These are phyloP conservation scores for Cheumatopsyche charites DNA, from an alignment of 1,140 invertebrate species.

Conservation along the genomic window DNA sequence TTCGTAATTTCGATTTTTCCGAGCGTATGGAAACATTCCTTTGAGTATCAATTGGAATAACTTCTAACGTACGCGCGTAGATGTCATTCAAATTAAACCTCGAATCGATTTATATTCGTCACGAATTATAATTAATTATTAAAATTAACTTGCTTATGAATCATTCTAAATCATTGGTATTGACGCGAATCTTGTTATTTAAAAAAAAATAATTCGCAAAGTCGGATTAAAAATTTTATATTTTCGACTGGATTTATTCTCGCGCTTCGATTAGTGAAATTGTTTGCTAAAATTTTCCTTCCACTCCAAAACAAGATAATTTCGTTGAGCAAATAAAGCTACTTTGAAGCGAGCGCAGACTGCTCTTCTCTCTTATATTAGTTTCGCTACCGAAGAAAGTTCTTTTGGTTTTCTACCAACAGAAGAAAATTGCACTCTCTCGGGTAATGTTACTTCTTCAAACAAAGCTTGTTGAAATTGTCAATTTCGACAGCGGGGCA, in stretches of 20 bases:
- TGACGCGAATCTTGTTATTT: too few species aligned
- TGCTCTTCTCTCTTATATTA: constrained; percentile 28
- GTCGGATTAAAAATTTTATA: too few species aligned
- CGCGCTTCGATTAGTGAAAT: constrained; percentile 6
- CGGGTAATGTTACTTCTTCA: constrained; percentile 31
- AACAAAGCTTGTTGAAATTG: constrained; percentile 37
- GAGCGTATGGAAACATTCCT: neutral
- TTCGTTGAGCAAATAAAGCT: constrained; percentile 12
- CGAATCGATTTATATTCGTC: neutral
- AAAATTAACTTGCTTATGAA: too few species aligned
- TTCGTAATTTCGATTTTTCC: too few species aligned
- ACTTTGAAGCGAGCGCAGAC: constrained; percentile 24
- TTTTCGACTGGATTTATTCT: neutral
- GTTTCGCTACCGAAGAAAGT: constrained; percentile 21
- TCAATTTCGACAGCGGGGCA: constrained; percentile 25
- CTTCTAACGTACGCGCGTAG: constrained; percentile 22
- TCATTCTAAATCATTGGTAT: too few species aligned
- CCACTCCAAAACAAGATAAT: constrained; percentile 27
- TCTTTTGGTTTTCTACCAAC: constrained; percentile 1
- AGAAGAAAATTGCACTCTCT: constrained; percentile 27
- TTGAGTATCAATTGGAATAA: constrained; percentile 10
- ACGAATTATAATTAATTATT: neutral
- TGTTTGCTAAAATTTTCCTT: constrained; percentile 19
- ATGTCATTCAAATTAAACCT: constrained; percentile 14
- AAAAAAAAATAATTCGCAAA: too few species aligned